Evolutionary conservation across 2,797 vertebrate genomes (phyloP), one percentile per base, ranked within the genome.

Genomic region (Dendrocincla fuliginosa): DNA sequence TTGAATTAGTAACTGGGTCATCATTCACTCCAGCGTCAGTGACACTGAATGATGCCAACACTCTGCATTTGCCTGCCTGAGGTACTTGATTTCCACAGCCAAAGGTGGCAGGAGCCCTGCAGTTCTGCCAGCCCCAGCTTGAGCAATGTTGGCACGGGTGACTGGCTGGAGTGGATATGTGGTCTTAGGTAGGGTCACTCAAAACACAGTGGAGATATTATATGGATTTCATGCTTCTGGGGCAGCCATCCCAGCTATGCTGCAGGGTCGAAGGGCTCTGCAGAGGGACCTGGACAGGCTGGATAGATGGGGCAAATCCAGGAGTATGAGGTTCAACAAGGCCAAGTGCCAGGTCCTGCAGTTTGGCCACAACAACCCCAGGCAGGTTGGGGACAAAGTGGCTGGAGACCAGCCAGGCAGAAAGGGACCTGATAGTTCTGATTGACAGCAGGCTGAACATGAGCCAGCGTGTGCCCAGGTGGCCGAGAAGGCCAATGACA

Each of bases 121-220:
- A 53, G 65, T 9, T 84, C 42, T 83, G 60, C 37, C 80, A 88
- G 25, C 6, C 41, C n/a, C 63, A 53, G 5, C 9, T 2, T 27
- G 73, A 25, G 52, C 15, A 28, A 1, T 1, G 0, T 7, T 52
- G 53, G 28, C 32, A 23, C 0, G 6, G 11, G 39, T 25, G 8
- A 14, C 12, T 16, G 39, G 20, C 52, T 86, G 69, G 52, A 37
- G 24, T 28, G 14, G 49, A 46, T 80, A 47, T 15, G 24, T 52
- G n/a, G 4, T 46, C 27, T 35, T 42, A 12, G 52, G 46, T 10
- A 59, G 15, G 5, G 39, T 82, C 30, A 15, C 46, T 46, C 56
- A 67, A 86, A 88, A 41, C 44, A 33, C 33, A 32, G 2, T 6
- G 41, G 16, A 60, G 1, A 52, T 8, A 30, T 9, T 30, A 33